Base-by-base conservation (phyloP, 2,888 invertebrate species). In the Plusia festucae region DNA sequence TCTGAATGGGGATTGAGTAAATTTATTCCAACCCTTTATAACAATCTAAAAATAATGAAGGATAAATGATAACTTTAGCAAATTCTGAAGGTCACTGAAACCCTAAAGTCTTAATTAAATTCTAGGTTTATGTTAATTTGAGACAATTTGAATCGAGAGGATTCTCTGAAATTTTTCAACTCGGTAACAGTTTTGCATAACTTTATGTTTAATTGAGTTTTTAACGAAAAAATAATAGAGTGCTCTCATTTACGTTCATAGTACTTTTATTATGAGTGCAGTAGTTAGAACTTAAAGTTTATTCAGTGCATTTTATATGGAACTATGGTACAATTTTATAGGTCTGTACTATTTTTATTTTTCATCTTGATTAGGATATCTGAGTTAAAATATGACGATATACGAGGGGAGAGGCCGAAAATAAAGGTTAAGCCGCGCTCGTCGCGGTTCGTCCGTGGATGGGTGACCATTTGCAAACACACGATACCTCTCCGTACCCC, bases 71-170 rank as follows among this genome's bases (percentile, higher is more conserved):
- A 57, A 40, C 24, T 57, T 40, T 52, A 49, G 44, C 18, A 16
- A 55, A 64, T 34, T 62, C 30, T 20, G 55, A 79, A 67, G 71
- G 71, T 71, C 54, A 7, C 55, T 52, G 49, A 65, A 70, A 68
- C 53, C 68, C 61, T 61, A 60, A 75, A 68, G 70, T 61, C 71
- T 79, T 79, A 70, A 78, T 78, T 79, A 76, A 79, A 79, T 73
- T 73, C 69, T 68, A 78, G 66, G 54, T 67, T 75, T 79, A 79
- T 79, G 80, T 62, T 78, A 70, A 79, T 79, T 79, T 58, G n/a
- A 69, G 68, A 66, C 68, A 65, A 77, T 75, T 77, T 68, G 53
- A 68, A 73, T 73, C 34, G 53, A 68, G 53, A 66, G 61, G 34
- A 61, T 61, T 53, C 49, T 64, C 56, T 58, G 58, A 55, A 73